Base-by-base conservation (phyloP, 2,797 vertebrate genomes). In the Parauchenoglanis punctatus region DNA sequence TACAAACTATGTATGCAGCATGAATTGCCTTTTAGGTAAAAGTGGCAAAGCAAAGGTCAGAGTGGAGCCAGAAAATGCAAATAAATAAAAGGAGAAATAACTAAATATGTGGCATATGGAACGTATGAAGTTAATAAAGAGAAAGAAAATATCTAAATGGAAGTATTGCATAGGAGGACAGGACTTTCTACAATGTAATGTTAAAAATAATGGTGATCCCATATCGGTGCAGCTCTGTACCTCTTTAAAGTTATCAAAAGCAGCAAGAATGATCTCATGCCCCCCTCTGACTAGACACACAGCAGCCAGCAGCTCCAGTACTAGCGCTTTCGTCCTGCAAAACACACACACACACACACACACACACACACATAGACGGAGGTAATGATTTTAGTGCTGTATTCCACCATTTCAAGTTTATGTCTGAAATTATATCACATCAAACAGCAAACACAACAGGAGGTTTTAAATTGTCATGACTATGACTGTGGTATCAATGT, bases 181-280 rank as follows among this genome's bases (percentile, higher is more conserved):
- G 40, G 23, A 61, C 28, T 7, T 23, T 59, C 8, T 40, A 40
- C 20, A 11, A 23, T 28, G 7, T 25, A 81, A 40, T 59, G 56
- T 61, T 25, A 52, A 18, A 49, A 67, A 67, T 31, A 65, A 49
- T 46, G 17, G 25, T 85, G 59, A 25, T 52, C 25, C 3, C 3
- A 1, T 52, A 88, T 90, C 88, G 12, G 20, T 89, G 90, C 7
- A 84, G 56, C 23, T 58, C 15, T 54, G 28, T 81, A 99, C 98
- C 98, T 99, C 98, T 93, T 99, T 98, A 93, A 99, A 99, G 96
- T 99, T 97, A 94, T 99, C 98, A 23, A 99, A 99, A 0, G 98
- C 98, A 10, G 98, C 96, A 72, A 99, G 94, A 92, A 99, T 99
- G 87, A 99, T 99, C 93, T 99, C 98, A n/a, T 99, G 98, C 80